These are phyloP conservation scores for Lophochroa leadbeateri DNA, from an alignment of 2,113 vertebrate genomes.

Conservation along the genomic window DNA sequence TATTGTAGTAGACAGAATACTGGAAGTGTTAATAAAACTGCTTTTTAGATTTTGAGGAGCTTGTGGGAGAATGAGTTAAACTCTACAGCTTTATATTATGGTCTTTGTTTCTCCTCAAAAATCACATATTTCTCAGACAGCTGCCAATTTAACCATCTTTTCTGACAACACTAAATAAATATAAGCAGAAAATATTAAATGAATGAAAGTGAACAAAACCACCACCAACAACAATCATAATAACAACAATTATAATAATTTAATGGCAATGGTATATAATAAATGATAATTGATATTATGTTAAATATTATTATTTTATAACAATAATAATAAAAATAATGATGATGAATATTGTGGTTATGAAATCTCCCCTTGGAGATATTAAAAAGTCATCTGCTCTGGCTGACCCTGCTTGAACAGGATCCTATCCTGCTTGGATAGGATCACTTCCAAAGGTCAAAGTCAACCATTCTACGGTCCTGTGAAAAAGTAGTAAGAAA, in stretches of 20 bases:
- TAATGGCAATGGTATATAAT: not conserved
- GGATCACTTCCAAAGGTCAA: not conserved
- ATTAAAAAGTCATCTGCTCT: not conserved
- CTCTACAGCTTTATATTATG: not conserved
- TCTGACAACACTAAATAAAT: not conserved
- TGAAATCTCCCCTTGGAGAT: not conserved
- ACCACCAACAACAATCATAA: not conserved
- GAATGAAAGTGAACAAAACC: not conserved
- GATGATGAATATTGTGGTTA: not conserved
- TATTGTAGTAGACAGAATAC: not conserved
- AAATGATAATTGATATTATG: not conserved
- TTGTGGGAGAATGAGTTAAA: not conserved
- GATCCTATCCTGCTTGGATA: not conserved
- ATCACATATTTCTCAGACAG: not conserved
- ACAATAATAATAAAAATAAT: not conserved
- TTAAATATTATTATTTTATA: not conserved
- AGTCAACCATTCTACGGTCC: not conserved
- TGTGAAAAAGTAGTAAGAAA: not conserved
- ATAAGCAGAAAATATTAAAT: not conserved
- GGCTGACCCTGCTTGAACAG: not conserved
- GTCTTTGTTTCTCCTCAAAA: not conserved
- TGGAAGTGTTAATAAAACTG: not conserved
- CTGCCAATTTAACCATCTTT: not conserved
- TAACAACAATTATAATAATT: no score
- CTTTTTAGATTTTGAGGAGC: not conserved